Base-by-base conservation (phyloP, 2,797 vertebrate genomes). In the Acanthurus tractus region DNA sequence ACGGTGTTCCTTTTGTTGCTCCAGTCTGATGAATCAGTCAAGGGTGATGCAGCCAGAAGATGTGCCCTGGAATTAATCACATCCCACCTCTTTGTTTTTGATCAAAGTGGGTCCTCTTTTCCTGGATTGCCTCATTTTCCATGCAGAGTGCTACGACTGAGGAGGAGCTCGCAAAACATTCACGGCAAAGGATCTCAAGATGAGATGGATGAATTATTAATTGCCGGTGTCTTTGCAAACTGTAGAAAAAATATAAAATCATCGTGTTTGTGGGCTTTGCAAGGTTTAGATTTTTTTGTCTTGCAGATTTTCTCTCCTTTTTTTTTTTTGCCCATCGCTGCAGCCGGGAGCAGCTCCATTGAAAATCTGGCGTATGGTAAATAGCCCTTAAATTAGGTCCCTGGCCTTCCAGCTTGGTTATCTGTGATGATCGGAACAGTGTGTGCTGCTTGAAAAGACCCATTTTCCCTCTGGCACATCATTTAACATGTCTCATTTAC, bases 401-500 rank as follows among this genome's bases (percentile, higher is more conserved):
- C 85, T 77, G 86, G 88, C 87, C 88, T 93, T 91, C 81, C 81
- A 89, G 86, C 84, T 84, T 88, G 83, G 84, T 92, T 93, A 91
- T 93, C 92, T 89, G 92, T 86, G 89, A 92, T 89, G 89, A 94
- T 93, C 90, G 63, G 90, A 88, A 92, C 87, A 84, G 86, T 85
- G 89, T 91, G 88, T 88, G 88, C 91, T 84, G 89, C 87, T 88
- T 90, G 89, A 94, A 88, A 91, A 93, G 86, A 88, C 68, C 90
- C 86, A 88, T 90, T 92, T 89, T 84, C 82, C 89, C 91, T 85
- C 83, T 79, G 84, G 88, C 88, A 89, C 86, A 85, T 90, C 83
- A 90, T 93, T 93, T 92, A 93, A 89, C 91, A 90, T 81, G 90
- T 94, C 93, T 94, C 90, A 94, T 93, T 94, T 93, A 90, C 67